phyloP scores from a whole-genome alignment of 2,888 invertebrate species.

The Diaphora mendica region DNA sequence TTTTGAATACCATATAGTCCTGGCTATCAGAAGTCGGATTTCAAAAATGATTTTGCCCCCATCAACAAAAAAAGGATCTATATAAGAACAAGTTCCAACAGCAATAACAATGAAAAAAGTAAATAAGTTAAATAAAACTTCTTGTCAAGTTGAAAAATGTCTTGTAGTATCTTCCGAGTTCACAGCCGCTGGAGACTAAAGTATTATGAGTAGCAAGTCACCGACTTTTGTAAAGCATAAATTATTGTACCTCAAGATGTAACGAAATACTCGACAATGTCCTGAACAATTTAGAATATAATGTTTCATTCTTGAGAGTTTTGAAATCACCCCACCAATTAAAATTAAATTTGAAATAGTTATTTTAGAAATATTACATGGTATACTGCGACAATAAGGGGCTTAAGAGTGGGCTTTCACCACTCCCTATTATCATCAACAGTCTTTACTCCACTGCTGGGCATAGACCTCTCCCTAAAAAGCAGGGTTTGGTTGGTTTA shows the following conservation, averaged over 20 bases:
- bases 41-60: no score
- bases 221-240: neutral
- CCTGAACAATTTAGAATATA: neutral
- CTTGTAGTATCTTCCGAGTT: neutral
- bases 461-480: no score
- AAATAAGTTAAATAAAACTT: slow-evolving; percentile 6
- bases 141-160: slow-evolving; percentile 4
- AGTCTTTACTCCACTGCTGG: no score
- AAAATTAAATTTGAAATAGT: neutral
- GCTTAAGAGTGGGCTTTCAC: neutral
- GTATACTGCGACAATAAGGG: neutral
- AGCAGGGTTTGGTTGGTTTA: no score
- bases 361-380: neutral
- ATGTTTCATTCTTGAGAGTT: neutral
- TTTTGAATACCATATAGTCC: no score
- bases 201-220: neutral
- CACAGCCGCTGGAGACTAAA: slow-evolving; percentile 1
- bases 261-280: neutral
- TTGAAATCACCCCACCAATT: neutral
- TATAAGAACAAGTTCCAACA: neutral
- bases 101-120: slow-evolving; percentile 7
- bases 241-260: neutral
- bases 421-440: no score
- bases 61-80: neutral
- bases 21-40: no score